Conservation (phyloP, 2,113 vertebrate genomes). For the human (Homo sapiens) region GRCh38 chr4:78626001-78626500, state of each 20-base stretch:
- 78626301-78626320: neutral
- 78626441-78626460: neutral
- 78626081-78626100: neutral
- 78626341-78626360: neutral
- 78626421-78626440: neutral
- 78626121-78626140: neutral
- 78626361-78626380: neutral
- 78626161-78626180: neutral
- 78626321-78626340: neutral
- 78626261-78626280: neutral
- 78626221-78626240: neutral
- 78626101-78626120: neutral
- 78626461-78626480: slow-evolving; percentile 9
- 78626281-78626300: slow-evolving; percentile 10
- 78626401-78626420: neutral
- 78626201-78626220: neutral
- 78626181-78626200: neutral
- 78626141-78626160: neutral
- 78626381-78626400: slow-evolving; percentile 47
- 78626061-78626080: neutral
- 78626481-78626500: neutral
- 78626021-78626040: too few species aligned
- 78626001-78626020: too few species aligned
- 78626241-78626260: neutral
- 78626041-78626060: too few species aligned